Evolutionary conservation across 2,888 invertebrate genomes (phyloP), one percentile per base, ranked within the genome.

Genomic region (Heteromyza rotundicornis): DNA sequence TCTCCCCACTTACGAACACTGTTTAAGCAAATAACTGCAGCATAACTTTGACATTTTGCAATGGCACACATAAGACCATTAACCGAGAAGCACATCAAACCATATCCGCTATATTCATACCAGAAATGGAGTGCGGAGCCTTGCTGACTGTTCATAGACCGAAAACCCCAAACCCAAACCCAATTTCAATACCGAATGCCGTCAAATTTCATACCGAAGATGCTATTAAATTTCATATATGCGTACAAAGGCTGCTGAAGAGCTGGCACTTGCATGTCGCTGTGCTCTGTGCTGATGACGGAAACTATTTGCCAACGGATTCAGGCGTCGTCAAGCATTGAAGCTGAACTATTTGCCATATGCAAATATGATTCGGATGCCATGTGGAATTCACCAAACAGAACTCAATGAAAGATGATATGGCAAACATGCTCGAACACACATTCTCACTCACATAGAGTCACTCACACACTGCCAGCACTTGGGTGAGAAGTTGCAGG

Each of bases 51-150:
- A 55, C 22, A 65, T 67, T 70, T 65, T 70, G 62, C 67, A 71
- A 65, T 62, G 5, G 54, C 66, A 70, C 60, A 60, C 67, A 67
- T 64, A n/a, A n/a, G n/a, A n/a, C n/a, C n/a, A n/a, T n/a, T n/a
- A n/a, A n/a, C n/a, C n/a, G n/a, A n/a, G n/a, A n/a, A n/a, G n/a
- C n/a, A n/a, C n/a, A n/a, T n/a, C n/a, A n/a, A n/a, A n/a, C n/a
- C n/a, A n/a, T n/a, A n/a, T n/a, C n/a, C n/a, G n/a, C 44, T 16
- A 57, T 22, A 57, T 44, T 35, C 40, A 53, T 47, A 36, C 20
- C 32, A 40, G 60, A 60, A 54, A 64, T 64, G 60, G 64, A 67
- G 68, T 66, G 65, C 67, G 75, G n/a, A n/a, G n/a, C n/a, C n/a
- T n/a, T n/a, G n/a, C n/a, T n/a, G n/a, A n/a, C n/a, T n/a, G n/a